Percentiles rank a stretch among this genome's conserved stretches.
Evolutionary conservation across 2,113 vertebrate genomes (phyloP).

Genomic region (human): DNA sequence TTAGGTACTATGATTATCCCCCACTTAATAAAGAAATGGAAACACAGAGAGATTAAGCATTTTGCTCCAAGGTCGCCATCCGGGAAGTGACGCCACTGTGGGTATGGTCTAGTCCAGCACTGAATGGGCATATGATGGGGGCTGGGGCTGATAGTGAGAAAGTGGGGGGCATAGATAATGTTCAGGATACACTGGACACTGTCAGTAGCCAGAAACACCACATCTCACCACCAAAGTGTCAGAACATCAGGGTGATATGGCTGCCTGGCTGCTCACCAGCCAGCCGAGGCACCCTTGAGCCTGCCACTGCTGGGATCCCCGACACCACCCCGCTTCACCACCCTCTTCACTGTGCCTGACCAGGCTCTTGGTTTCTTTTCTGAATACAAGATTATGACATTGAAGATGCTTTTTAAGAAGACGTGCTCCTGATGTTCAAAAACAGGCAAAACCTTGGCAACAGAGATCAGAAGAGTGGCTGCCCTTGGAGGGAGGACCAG

Average conservation of each 20-base stretch:
- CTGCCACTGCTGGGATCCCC: not conserved
- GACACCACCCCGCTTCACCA: not conserved
- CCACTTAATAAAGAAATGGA: not conserved
- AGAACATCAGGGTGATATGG: rapidly evolving
- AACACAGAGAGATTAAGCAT: not conserved
- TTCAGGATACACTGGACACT: not conserved
- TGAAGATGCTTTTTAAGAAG: not conserved
- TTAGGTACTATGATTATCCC: not conserved
- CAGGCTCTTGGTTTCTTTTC: not conserved
- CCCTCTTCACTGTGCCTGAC: not conserved
- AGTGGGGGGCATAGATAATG: not conserved
- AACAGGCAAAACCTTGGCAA: not conserved
- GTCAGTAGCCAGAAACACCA: not conserved
- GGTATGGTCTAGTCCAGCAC: not conserved
- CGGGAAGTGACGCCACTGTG: not conserved
- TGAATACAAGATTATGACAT: not conserved
- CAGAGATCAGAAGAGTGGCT: not conserved
- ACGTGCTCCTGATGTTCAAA: not conserved
- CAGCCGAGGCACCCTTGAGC: not conserved
- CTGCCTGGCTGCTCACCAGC: not conserved
- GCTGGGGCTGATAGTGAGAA: not conserved
- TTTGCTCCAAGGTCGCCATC: not conserved
- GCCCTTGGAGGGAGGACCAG: not conserved
- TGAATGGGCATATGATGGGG: rapidly evolving
- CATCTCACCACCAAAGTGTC: not conserved